These are phyloP conservation scores for Poecile montanus DNA, from an alignment of 2,797 vertebrate genomes.

Conservation along the genomic window DNA sequence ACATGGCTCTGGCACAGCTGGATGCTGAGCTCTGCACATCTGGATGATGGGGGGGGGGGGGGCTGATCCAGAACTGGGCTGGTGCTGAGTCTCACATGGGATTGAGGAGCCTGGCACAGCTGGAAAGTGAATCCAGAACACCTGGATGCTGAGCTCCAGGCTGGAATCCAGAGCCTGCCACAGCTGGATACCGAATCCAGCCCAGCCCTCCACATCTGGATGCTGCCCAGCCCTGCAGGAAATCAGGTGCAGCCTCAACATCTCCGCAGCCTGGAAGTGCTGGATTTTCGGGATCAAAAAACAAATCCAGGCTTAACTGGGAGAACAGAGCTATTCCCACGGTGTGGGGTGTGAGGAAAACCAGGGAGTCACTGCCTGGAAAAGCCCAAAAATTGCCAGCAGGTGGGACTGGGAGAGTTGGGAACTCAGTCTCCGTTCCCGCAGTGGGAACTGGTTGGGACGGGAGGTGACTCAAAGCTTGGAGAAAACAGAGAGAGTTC, in stretches of 20 bases:
- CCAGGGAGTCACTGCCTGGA: neutral
- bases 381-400: neutral
- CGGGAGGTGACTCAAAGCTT: neutral
- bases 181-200: neutral
- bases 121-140: neutral
- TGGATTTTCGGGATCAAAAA: rapidly evolving
- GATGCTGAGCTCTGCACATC: neutral
- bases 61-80: neutral
- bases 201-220: neutral
- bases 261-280: rapidly evolving
- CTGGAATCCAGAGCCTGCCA: neutral
- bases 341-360: neutral
- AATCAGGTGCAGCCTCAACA: neutral
- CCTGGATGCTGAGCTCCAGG: neutral
- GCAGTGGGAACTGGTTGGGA: rapidly evolving
- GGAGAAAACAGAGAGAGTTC: neutral
- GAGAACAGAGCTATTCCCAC: rapidly evolving
- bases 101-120: neutral
- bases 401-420: neutral
- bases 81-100: rapidly evolving
- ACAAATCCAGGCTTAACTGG: rapidly evolving
- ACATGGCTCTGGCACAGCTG: neutral
- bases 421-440: neutral
- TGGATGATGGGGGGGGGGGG: neutral
- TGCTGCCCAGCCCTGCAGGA: neutral